Evolutionary conservation across 2,797 vertebrate species (phyloP).

Genomic region (Pantherophis vulpinus): DNA sequence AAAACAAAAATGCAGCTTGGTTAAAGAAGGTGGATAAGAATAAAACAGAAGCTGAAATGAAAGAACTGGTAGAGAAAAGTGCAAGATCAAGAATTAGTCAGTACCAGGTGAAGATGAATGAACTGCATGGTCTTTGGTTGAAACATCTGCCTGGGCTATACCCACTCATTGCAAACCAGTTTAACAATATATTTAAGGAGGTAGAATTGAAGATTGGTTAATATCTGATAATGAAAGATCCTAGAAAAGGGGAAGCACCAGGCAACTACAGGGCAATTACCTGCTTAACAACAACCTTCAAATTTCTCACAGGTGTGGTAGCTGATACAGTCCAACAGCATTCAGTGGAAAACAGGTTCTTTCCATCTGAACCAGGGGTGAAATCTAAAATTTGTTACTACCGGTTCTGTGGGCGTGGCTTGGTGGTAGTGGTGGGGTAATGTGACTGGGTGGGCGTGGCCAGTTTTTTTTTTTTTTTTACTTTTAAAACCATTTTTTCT

Average conservation of each 20-base stretch:
- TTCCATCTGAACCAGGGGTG: not conserved
- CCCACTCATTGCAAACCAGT: not conserved
- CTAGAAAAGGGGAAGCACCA: not conserved
- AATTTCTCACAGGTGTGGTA: not conserved
- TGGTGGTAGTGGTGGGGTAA: no score
- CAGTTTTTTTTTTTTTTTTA: no score
- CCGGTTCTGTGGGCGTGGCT: no score
- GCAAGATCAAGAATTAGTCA: not conserved
- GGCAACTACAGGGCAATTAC: not conserved
- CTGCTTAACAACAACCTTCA: not conserved
- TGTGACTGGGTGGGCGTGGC: no score
- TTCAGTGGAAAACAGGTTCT: not conserved
- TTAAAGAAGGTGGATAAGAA: not conserved
- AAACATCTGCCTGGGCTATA: not conserved
- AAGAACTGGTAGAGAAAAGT: not conserved
- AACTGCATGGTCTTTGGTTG: not conserved
- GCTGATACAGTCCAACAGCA: not conserved
- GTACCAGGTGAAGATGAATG: not conserved
- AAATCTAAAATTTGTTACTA: no score
- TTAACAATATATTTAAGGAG: not conserved
- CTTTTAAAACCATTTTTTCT: no score
- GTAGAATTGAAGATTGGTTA: not conserved
- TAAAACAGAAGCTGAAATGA: not conserved
- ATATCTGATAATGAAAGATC: not conserved
- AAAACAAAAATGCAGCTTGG: not conserved